Conservation (phyloP, 35 echinoderm and acorn worm species). For the Hemicentrotus pulcherrimus region DNA sequence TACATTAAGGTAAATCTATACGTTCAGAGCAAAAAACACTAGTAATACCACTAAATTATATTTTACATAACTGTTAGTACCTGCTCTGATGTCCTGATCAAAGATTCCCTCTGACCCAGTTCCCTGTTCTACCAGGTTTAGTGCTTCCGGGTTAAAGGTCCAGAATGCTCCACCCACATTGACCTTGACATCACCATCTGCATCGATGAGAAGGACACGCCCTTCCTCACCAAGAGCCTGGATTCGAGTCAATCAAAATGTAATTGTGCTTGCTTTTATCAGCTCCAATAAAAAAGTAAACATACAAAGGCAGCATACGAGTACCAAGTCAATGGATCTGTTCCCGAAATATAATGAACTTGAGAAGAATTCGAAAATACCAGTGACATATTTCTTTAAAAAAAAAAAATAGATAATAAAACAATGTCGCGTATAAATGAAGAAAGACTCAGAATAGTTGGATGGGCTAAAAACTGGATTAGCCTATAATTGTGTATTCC, state of each 20-base stretch:
- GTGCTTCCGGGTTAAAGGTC: conserved; percentile 62
- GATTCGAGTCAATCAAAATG: neutral
- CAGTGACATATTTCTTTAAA: too few relatives aligned
- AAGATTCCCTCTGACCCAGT: conserved; percentile 22
- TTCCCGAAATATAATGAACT: too few relatives aligned
- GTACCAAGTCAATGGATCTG: too few relatives aligned
- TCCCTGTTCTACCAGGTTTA: conserved; percentile 34
- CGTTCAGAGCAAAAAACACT: neutral
- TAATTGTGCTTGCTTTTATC: too few relatives aligned
- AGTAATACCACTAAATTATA: neutral
- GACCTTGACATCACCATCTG: conserved; percentile 74
- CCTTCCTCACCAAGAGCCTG: conserved; percentile 59
- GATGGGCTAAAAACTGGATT: too few relatives aligned
- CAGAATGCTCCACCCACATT: conserved; percentile 43
- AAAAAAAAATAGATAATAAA: too few relatives aligned
- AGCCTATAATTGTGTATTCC: too few relatives aligned
- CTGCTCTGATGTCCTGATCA: neutral
- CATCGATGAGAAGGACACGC: conserved; percentile 46
- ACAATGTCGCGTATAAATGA: too few relatives aligned
- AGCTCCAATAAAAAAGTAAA: too few relatives aligned
- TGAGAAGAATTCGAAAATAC: too few relatives aligned
- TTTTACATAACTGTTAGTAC: neutral
- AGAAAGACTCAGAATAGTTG: too few relatives aligned
- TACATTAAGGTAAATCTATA: neutral
- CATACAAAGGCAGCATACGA: too few relatives aligned